Evolutionary conservation across 2,888 invertebrate species (phyloP).

Genomic region (Pemphredon lugubris): DNA sequence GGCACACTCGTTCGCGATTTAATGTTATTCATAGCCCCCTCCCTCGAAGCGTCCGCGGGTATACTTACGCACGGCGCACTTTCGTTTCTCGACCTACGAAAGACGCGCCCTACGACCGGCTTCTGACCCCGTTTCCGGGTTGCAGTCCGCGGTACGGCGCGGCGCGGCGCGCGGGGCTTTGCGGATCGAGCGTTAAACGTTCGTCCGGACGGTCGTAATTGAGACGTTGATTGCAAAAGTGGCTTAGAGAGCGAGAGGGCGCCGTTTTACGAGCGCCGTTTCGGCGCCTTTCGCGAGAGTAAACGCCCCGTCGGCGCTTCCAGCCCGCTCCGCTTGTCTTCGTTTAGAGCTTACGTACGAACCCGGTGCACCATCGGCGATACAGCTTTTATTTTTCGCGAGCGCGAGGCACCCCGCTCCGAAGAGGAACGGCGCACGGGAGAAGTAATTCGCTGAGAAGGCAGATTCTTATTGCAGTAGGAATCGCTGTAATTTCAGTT

Average conservation of each 20-base stretch:
- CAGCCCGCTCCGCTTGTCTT: background rate
- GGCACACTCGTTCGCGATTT: slow-evolving; percentile 25
- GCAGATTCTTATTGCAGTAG: slow-evolving; percentile 50
- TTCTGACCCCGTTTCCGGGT: slow-evolving; percentile 49
- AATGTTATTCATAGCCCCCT: slow-evolving; percentile 52
- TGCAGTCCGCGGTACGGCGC: slow-evolving; percentile 2
- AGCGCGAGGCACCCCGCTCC: background rate
- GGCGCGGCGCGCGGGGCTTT: slow-evolving; percentile 19
- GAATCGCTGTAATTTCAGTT: slow-evolving; percentile 53
- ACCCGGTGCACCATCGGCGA: background rate
- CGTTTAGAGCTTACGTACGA: background rate
- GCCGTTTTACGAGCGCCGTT: slow-evolving; percentile 55
- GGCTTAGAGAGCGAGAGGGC: slow-evolving; percentile 41
- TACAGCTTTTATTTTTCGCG: slow-evolving; percentile 15
- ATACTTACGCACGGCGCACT: background rate
- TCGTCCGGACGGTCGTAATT: slow-evolving; percentile 50
- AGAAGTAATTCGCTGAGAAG: slow-evolving; percentile 54
- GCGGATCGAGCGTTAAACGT: slow-evolving; percentile 37
- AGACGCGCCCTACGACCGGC: slow-evolving; percentile 27
- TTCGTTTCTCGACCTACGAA: slow-evolving; percentile 31
- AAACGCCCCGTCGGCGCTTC: slow-evolving; percentile 18
- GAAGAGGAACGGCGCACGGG: slow-evolving; percentile 29
- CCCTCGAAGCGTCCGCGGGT: slow-evolving; percentile 20
- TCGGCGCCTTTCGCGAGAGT: slow-evolving; percentile 49
- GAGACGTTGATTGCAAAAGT: slow-evolving; percentile 64